Percentiles rank a stretch among this genome's conserved stretches.
These are phyloP conservation scores for Hirtodrosophila duncani DNA, from an alignment of 2,888 invertebrate genomes.

Conservation along the genomic window DNA sequence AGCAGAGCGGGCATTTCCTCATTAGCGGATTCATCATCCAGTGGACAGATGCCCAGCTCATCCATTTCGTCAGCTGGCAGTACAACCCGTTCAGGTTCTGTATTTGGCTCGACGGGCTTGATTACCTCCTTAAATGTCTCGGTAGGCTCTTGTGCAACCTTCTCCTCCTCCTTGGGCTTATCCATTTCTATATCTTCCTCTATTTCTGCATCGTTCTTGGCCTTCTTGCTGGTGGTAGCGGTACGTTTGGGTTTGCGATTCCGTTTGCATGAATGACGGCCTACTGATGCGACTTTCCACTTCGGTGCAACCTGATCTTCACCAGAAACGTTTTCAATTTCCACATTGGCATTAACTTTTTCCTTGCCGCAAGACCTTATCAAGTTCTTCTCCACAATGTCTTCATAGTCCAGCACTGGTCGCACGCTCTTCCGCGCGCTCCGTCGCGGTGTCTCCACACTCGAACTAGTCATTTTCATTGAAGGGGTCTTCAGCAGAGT, in stretches of 20 bases:
- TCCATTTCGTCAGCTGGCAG: constrained; percentile 28
- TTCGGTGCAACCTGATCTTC: too few relatives aligned
- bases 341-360: too few relatives aligned
- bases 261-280: constrained; percentile 62
- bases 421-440: constrained; percentile 73
- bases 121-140: neutral
- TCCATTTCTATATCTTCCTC: neutral
- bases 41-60: constrained; percentile 56
- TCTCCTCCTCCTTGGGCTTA: neutral
- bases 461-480: neutral
- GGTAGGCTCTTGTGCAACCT: neutral
- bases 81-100: neutral
- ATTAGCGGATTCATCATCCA: constrained; percentile 16
- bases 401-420: constrained; percentile 70
- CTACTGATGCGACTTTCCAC: constrained; percentile 67
- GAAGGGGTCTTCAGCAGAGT: neutral
- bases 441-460: constrained; percentile 63
- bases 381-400: constrained; percentile 53
- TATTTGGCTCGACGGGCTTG: neutral
- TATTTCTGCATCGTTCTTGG: neutral
- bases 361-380: constrained; percentile 36
- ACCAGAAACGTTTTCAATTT: too few relatives aligned
- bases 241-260: constrained; percentile 40
- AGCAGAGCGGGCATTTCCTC: constrained; percentile 62
- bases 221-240: neutral